Conservation (phyloP, 2,797 vertebrate genomes). For the Halcyon chelicuti region DNA sequence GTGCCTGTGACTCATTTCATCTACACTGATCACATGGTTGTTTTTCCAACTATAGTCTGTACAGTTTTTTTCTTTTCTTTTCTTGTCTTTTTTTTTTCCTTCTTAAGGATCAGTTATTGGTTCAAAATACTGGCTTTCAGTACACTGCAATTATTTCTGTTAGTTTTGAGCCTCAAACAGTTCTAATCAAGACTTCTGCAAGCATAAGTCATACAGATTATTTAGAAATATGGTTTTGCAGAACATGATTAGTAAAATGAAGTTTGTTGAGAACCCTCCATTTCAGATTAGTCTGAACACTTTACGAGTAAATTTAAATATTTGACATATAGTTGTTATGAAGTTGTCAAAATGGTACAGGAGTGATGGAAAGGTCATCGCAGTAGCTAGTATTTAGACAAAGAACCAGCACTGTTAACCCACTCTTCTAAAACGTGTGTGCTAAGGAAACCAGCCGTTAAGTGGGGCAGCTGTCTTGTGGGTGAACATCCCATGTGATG, state of each 20-base stretch:
- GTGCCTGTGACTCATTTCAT: conserved; percentile 77
- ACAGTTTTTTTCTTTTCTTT: background rate
- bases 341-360: background rate
- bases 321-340: background rate
- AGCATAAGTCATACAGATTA: background rate
- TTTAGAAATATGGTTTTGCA: conserved; percentile 5
- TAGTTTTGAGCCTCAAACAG: background rate
- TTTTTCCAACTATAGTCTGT: conserved; percentile 32
- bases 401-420: background rate
- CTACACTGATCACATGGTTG: conserved; percentile 59
- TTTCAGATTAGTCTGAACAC: background rate
- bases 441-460: background rate
- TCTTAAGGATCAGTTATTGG: background rate
- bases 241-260: background rate
- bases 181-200: background rate
- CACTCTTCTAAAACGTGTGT: background rate
- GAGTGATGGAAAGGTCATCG: background rate
- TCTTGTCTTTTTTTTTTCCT: background rate
- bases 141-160: background rate
- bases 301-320: background rate
- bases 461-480: background rate
- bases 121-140: background rate
- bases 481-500: rapidly evolving
- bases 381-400: background rate
- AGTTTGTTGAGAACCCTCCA: background rate